phyloP scores from a whole-genome alignment of 2,113 vertebrate species.

The Theristicus caerulescens region DNA sequence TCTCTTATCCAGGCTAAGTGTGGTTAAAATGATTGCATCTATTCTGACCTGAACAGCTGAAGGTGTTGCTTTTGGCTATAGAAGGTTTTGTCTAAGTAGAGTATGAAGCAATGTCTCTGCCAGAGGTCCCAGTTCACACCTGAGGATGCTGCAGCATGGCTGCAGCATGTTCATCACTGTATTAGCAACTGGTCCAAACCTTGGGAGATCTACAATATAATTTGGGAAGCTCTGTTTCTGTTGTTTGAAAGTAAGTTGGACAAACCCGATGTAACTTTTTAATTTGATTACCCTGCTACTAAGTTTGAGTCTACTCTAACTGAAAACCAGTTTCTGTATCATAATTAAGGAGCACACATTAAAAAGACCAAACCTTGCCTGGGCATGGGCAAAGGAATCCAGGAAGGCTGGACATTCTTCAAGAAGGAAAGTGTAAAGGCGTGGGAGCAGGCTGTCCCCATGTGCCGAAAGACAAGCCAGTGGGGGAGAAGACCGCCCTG shows the following conservation, averaged over 20 bases:
- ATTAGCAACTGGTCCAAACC: not conserved
- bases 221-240: not conserved
- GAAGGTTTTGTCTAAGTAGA: not conserved
- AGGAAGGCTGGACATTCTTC: no score
- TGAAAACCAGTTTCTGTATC: not conserved
- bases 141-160: not conserved
- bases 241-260: not conserved
- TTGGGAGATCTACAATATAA: not conserved
- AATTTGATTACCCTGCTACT: not conserved
- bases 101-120: not conserved
- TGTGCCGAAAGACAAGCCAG: no score
- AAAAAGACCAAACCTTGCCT: not conserved
- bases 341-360: not conserved
- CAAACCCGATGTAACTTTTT: not conserved
- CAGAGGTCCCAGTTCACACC: not conserved
- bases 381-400: no score
- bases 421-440: no score
- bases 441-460: no score
- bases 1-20: not conserved
- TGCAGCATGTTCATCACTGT: not conserved
- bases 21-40: not conserved
- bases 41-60: conserved; percentile 28
- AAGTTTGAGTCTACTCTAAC: not conserved
- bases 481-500: no score
- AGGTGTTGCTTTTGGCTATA: not conserved